Conservation (phyloP, 2,113 vertebrate genomes). For the Sialia sialis region DNA sequence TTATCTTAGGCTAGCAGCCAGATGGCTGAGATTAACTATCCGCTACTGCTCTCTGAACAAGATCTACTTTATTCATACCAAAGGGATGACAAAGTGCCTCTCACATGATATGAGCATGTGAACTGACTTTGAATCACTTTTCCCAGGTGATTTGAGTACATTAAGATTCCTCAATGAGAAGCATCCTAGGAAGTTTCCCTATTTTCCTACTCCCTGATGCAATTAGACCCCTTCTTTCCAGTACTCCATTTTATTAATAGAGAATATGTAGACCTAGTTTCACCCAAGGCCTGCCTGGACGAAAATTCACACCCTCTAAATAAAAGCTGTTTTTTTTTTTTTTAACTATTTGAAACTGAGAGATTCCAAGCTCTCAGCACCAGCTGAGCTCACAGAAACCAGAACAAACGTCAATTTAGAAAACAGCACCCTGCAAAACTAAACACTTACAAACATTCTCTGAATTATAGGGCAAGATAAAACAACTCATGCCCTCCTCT, state of each 20-base stretch:
- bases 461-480: slow-evolving; percentile 67
- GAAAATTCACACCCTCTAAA: slow-evolving; percentile 73
- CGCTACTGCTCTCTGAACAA: slow-evolving; percentile 33
- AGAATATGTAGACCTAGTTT: slow-evolving; percentile 69
- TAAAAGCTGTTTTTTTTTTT: slow-evolving; percentile 67
- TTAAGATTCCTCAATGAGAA: slow-evolving; percentile 54
- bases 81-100: slow-evolving; percentile 22
- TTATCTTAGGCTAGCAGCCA: slow-evolving; percentile 54
- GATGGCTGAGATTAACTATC: slow-evolving; percentile 45
- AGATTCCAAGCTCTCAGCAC: slow-evolving; percentile 75
- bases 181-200: slow-evolving; percentile 25
- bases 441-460: slow-evolving; percentile 77
- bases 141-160: slow-evolving; percentile 39
- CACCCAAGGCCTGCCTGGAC: slow-evolving; percentile 94
- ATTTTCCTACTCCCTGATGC: slow-evolving; percentile 52
- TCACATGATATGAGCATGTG: slow-evolving; percentile 14
- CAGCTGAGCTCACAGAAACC: slow-evolving; percentile 78
- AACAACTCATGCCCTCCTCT: slow-evolving; percentile 52
- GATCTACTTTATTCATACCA: slow-evolving; percentile 40
- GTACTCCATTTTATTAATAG: slow-evolving; percentile 44
- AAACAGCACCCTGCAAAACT: slow-evolving; percentile 78
- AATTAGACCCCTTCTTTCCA: slow-evolving; percentile 43
- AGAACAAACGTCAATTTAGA: slow-evolving; percentile 74
- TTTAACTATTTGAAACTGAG: slow-evolving; percentile 68
- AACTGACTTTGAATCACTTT: slow-evolving; percentile 19